Evolutionary conservation across 2,113 vertebrate species (phyloP).

Genomic region (Ochotona curzoniae): DNA sequence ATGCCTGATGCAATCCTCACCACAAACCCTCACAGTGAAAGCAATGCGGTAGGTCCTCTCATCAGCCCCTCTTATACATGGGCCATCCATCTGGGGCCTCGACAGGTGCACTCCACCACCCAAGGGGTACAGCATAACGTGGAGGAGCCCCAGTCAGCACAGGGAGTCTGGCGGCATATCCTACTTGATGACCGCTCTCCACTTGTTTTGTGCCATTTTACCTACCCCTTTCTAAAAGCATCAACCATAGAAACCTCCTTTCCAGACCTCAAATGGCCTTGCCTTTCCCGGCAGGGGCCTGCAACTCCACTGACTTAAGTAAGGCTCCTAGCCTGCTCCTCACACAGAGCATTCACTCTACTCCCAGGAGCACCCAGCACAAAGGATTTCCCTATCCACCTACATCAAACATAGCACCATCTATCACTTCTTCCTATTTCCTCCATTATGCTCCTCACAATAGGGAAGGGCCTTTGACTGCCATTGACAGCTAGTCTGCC

Average conservation of each 20-base stretch:
- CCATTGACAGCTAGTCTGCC: not conserved
- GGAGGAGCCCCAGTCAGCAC: not conserved
- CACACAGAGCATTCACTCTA: rapidly evolving
- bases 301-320: rapidly evolving
- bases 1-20: not conserved
- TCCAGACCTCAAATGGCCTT: not conserved
- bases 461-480: not conserved
- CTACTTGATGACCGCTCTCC: not conserved
- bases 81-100: rapidly evolving
- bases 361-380: not conserved
- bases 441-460: not conserved
- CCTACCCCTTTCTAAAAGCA: not conserved
- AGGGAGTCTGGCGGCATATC: not conserved
- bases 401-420: not conserved
- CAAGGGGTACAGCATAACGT: not conserved
- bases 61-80: rapidly evolving
- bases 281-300: not conserved
- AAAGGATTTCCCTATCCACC: not conserved
- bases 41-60: no score
- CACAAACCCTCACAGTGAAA: not conserved
- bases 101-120: not conserved
- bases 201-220: not conserved
- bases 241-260: not conserved
- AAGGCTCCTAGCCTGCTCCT: not conserved
- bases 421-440: not conserved